These are phyloP conservation scores for Poeciliopsis paucimaculata DNA, from an alignment of 2,797 vertebrate genomes.

Conservation along the genomic window DNA sequence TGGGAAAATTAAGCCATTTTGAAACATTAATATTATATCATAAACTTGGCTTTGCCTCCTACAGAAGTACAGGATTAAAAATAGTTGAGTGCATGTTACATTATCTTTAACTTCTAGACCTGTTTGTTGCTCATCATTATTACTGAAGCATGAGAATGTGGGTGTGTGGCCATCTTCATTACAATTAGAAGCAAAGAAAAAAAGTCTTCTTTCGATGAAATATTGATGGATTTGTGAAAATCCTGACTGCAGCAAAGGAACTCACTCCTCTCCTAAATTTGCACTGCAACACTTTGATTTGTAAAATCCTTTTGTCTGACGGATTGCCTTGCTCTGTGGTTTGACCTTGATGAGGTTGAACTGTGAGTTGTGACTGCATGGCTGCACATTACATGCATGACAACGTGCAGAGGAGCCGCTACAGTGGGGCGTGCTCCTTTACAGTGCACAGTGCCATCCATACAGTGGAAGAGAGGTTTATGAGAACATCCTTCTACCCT, in stretches of 20 bases:
- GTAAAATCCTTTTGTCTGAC: neutral
- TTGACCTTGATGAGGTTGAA: slow-evolving; percentile 5
- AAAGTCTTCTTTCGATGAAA: neutral
- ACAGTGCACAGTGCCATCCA: neutral
- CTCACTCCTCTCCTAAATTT: neutral
- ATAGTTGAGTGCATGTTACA: neutral
- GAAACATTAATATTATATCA: neutral
- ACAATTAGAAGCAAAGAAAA: neutral
- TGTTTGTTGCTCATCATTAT: neutral
- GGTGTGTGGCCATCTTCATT: neutral
- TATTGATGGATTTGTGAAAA: neutral
- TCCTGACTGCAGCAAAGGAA: neutral
- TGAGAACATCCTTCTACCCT: neutral
- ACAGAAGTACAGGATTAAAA: neutral
- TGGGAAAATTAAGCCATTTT: neutral
- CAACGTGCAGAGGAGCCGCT: neutral
- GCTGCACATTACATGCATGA: slow-evolving; percentile 2
- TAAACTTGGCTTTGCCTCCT: neutral
- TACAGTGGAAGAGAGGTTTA: slow-evolving; percentile 1
- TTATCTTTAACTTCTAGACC: neutral
- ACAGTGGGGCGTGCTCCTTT: neutral
- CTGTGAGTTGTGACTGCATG: neutral
- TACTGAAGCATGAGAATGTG: neutral
- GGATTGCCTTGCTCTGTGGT: neutral
- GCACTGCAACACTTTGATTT: neutral